These are phyloP conservation scores for Upupa epops DNA, from an alignment of 2,113 vertebrate genomes.

Conservation along the genomic window DNA sequence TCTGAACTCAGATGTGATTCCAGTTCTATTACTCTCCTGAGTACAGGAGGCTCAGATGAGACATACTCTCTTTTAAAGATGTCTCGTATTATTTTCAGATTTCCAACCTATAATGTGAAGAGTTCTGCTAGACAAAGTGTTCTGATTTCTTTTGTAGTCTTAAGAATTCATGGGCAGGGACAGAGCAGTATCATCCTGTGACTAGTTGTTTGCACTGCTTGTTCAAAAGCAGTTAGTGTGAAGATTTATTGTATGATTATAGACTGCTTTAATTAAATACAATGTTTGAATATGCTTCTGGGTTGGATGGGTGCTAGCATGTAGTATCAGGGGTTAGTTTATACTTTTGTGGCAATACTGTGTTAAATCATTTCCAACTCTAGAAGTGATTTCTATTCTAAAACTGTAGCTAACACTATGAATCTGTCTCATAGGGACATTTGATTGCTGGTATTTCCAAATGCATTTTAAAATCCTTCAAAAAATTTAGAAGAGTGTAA, in stretches of 20 bases:
- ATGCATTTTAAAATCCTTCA: neutral
- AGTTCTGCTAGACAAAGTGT: neutral
- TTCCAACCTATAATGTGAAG: neutral
- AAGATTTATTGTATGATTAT: neutral
- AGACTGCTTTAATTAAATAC: neutral
- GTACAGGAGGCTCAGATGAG: neutral
- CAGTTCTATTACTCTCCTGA: neutral
- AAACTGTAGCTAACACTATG: neutral
- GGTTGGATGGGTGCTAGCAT: neutral
- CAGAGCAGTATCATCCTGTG: neutral
- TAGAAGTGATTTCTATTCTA: neutral
- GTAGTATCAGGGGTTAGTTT: neutral
- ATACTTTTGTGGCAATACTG: too few species aligned
- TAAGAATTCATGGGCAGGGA: neutral
- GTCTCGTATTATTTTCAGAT: neutral
- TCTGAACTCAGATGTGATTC: neutral
- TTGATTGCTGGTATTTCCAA: conserved; percentile 14
- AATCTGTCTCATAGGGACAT: neutral
- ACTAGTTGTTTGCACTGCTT: neutral
- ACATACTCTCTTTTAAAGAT: neutral
- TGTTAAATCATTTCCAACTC: neutral
- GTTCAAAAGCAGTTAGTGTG: neutral
- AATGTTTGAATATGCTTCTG: neutral
- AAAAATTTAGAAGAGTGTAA: conserved; percentile 15
- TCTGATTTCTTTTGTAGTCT: neutral